phyloP scores from a whole-genome alignment of 1,140 invertebrate species.

The Chrysoperla carnea region DNA sequence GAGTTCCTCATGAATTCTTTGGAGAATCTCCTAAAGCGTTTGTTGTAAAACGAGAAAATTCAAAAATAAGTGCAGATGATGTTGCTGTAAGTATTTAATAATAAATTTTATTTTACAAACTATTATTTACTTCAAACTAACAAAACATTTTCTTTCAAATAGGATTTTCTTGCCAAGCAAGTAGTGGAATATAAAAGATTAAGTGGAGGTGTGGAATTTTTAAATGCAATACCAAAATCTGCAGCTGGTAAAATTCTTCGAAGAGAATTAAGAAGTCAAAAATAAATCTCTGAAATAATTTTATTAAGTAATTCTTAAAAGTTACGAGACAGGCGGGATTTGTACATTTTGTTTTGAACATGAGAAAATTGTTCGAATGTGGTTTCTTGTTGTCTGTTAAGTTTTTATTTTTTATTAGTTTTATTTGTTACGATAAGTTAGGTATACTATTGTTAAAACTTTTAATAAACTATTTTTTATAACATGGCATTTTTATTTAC shows the following conservation, averaged over 20 bases:
- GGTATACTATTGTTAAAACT: too few relatives aligned
- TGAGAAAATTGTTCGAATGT: too few relatives aligned
- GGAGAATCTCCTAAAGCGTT: slow-evolving; percentile 67
- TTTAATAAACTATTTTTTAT: too few relatives aligned
- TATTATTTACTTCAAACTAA: not conserved
- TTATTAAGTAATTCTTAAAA: too few relatives aligned
- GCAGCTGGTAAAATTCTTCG: slow-evolving; percentile 47
- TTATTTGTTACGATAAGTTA: too few relatives aligned
- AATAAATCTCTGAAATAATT: too few relatives aligned
- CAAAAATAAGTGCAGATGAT: slow-evolving; percentile 15
- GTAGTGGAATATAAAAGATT: slow-evolving; percentile 25
- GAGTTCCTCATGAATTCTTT: slow-evolving; percentile 45
- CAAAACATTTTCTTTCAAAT: slow-evolving; percentile 10
- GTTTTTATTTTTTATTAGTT: too few relatives aligned
- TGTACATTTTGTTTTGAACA: too few relatives aligned
- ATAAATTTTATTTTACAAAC: not conserved
- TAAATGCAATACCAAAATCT: slow-evolving; percentile 42
- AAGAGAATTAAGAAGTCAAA: slow-evolving; percentile 19
- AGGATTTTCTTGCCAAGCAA: slow-evolving; percentile 21
- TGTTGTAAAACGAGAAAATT: slow-evolving; percentile 29
- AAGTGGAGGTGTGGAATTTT: slow-evolving; percentile 29
- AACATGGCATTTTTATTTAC: too few relatives aligned
- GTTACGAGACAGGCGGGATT: too few relatives aligned
- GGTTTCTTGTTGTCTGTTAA: too few relatives aligned
- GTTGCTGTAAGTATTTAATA: slow-evolving; percentile 5